Conservation (phyloP, 2,113 vertebrate species). For the Uropsilus gracilis region DNA sequence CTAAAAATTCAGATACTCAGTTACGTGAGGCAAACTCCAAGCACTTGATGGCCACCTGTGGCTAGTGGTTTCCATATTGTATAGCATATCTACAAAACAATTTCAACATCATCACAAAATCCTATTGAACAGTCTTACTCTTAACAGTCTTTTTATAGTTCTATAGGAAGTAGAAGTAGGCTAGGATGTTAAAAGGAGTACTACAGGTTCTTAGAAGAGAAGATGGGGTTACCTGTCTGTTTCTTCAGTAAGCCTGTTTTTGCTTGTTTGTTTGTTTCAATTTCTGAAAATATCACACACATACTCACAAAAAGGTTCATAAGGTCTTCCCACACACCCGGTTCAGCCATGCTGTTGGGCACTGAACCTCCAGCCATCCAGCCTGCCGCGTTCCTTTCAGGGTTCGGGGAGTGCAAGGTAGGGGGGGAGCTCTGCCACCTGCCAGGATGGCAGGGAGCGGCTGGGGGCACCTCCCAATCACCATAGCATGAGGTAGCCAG, state of each 20-base stretch:
- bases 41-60: background rate
- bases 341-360: no score
- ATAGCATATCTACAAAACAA: background rate
- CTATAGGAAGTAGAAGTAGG: background rate
- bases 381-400: no score
- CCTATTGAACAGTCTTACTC: background rate
- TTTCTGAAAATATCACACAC: no score
- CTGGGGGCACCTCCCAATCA: no score
- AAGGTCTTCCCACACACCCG: no score
- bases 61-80: background rate
- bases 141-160: constrained; percentile 14
- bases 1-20: constrained; percentile 14
- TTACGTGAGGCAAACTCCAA: constrained; percentile 27
- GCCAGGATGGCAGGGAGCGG: no score
- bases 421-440: no score
- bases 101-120: background rate
- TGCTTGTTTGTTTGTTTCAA: no score
- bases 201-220: background rate
- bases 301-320: no score
- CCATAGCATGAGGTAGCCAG: no score
- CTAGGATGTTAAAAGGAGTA: background rate
- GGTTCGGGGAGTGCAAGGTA: no score
- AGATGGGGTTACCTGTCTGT: background rate
- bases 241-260: constrained; percentile 6
- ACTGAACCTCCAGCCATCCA: no score